A percentile compares a stretch with the other conserved stretches of the same genome.
Conservation (phyloP, 2,888 invertebrate genomes). For the Tubiluchus corallicola region DNA sequence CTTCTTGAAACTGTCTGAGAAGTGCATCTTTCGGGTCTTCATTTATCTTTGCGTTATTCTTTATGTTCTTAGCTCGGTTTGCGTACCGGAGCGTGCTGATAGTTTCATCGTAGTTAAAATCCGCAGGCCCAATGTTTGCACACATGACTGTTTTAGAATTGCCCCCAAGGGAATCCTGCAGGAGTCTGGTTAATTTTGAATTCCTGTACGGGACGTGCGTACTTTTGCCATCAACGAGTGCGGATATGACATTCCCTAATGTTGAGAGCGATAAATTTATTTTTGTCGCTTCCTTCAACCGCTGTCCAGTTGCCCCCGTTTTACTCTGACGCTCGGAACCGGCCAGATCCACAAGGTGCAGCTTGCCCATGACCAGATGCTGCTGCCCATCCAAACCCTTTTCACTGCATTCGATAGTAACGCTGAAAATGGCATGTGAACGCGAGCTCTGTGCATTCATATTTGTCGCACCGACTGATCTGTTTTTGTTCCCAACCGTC, state of each 20-base stretch:
- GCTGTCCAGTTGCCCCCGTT: conserved; percentile 79
- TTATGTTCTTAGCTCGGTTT: conserved; percentile 89
- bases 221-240: conserved; percentile 88
- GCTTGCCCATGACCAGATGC: conserved; percentile 81
- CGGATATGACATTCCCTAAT: conserved; percentile 92
- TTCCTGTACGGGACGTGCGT: conserved; percentile 95
- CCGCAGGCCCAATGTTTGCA: conserved; percentile 91
- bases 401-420: conserved; percentile 88
- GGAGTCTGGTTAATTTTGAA: conserved; percentile 76
- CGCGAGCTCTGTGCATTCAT: conserved; percentile 94
- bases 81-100: conserved; percentile 91
- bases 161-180: conserved; percentile 92
- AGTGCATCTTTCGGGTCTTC: conserved; percentile 94
- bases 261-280: conserved; percentile 94
- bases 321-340: conserved; percentile 47
- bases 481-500: conserved; percentile 87
- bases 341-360: conserved; percentile 91
- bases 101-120: conserved; percentile 88
- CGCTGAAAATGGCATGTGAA: conserved; percentile 94
- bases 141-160: conserved; percentile 92
- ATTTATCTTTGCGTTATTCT: conserved; percentile 85
- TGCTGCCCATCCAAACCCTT: conserved; percentile 55
- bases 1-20: conserved; percentile 81
- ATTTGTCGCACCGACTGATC: conserved; percentile 69
- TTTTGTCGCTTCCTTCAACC: conserved; percentile 88